Conservation (phyloP, 92 coral and sea anemone species). For the Paragorgia papillata region DNA sequence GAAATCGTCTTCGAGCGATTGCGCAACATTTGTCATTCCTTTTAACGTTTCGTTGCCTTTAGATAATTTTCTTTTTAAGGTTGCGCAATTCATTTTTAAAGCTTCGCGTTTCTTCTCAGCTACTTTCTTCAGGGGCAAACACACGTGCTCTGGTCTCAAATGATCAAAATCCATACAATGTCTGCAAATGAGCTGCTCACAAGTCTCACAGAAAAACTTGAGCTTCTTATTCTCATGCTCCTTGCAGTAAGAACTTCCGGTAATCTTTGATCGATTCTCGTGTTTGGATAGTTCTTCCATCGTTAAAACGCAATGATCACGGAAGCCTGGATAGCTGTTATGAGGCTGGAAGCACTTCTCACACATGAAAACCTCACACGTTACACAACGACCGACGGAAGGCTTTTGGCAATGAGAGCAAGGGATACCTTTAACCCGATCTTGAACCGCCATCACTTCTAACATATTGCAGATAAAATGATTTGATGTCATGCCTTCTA, state of each 20-base stretch:
- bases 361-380: conserved; percentile 17
- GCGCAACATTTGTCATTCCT: too few species aligned
- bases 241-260: neutral
- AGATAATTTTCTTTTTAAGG: too few species aligned
- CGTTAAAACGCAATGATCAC: conserved; percentile 11
- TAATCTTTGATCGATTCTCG: conserved; percentile 6
- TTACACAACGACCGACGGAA: conserved; percentile 27
- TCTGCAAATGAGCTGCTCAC: neutral
- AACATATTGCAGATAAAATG: neutral
- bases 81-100: neutral
- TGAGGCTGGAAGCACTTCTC: neutral
- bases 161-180: conserved; percentile 5
- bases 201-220: conserved; percentile 15
- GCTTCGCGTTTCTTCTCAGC: neutral
- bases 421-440: conserved; percentile 11
- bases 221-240: neutral
- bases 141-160: neutral
- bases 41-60: too few species aligned
- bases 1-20: too few species aligned
- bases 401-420: conserved; percentile 17
- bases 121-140: neutral
- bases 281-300: conserved; percentile 40
- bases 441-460: neutral
- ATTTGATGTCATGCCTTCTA: neutral
- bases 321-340: conserved; percentile 1